Base-by-base conservation (phyloP, 1,140 invertebrate genomes). In the Heterodera carotae region DNA sequence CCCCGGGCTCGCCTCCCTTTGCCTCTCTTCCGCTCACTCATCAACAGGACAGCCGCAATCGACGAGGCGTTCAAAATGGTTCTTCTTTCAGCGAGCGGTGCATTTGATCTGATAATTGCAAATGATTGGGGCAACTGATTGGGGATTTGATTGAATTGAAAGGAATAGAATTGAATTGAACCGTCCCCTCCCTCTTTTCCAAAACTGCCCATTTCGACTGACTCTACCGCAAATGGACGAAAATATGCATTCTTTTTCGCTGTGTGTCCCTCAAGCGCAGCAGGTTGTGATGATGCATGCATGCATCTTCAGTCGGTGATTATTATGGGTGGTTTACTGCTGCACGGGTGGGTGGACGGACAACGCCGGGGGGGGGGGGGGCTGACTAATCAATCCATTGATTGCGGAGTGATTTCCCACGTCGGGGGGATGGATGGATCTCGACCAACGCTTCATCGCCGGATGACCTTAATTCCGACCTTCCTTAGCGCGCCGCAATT, bases 401-500 rank as follows among this genome's bases (percentile, higher is more conserved):
- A 66, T 66, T 66, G 62, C 62, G 62, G 62, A 18, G 6, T 15
- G 48, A 53, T 53, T 53, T 53, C 48, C 48, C 48, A 53, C 48
- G 18, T 53, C 18, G 48, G 48, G 18, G 12, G 48, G 48, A 39
- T 12, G 39, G 39, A 22, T 53, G 48, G 48, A 22, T 53, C 48
- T 53, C 3, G 62, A 29, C 8, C 33, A 31, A 27, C 62, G n/a
- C 15, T 12, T 6, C 62, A 3, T 31, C 62, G 8, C 8, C 18
- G 1, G 62, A 66, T 34, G 62, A 66, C 62, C 62, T 66, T 66
- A 66, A 66, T 66, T 66, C 48, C 48, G 33, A 66, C 62, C 59
- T 66, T 66, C 62, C 27, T 66, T 66, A n/a, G n/a, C n/a, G 62
- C 62, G 62, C 62, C 62, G 62, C 48, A 66, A 66, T 66, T 12